phyloP scores from a whole-genome alignment of 2,888 invertebrate species.

The Lycia hirtaria region DNA sequence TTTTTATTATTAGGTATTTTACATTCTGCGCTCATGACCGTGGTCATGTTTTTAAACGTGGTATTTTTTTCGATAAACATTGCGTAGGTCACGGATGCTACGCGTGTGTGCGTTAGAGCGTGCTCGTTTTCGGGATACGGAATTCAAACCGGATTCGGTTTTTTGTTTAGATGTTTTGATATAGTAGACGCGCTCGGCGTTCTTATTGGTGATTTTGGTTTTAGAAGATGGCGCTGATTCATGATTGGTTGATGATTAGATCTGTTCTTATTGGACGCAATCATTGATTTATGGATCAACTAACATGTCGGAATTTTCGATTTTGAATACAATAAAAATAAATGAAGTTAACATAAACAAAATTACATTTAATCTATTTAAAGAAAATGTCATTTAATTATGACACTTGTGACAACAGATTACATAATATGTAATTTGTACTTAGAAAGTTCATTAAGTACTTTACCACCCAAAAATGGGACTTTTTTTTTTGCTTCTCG shows the following conservation, averaged over 20 bases:
- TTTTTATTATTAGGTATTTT: slow-evolving; percentile 69
- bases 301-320: too few relatives aligned
- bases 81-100: slow-evolving; percentile 65
- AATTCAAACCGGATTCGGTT: slow-evolving; percentile 63
- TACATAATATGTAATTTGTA: too few relatives aligned
- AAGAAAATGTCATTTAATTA: too few relatives aligned
- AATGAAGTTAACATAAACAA: too few relatives aligned
- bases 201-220: slow-evolving; percentile 47
- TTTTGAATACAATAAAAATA: too few relatives aligned
- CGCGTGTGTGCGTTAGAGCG: slow-evolving; percentile 54
- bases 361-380: too few relatives aligned
- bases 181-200: slow-evolving; percentile 21
- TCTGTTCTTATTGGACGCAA: slow-evolving; percentile 10
- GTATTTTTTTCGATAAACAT: slow-evolving; percentile 44
- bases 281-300: not conserved
- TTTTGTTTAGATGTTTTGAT: slow-evolving; percentile 48
- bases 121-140: slow-evolving; percentile 72
- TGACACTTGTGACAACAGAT: too few relatives aligned
- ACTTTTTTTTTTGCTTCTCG: too few relatives aligned
- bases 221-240: slow-evolving; percentile 27
- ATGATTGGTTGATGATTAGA: slow-evolving; percentile 30
- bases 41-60: slow-evolving; percentile 24
- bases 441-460: too few relatives aligned
- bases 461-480: too few relatives aligned
- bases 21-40: slow-evolving; percentile 48